Evolutionary conservation across 2,797 vertebrate species (phyloP).

Genomic region (Phrynocephalus forsythii): DNA sequence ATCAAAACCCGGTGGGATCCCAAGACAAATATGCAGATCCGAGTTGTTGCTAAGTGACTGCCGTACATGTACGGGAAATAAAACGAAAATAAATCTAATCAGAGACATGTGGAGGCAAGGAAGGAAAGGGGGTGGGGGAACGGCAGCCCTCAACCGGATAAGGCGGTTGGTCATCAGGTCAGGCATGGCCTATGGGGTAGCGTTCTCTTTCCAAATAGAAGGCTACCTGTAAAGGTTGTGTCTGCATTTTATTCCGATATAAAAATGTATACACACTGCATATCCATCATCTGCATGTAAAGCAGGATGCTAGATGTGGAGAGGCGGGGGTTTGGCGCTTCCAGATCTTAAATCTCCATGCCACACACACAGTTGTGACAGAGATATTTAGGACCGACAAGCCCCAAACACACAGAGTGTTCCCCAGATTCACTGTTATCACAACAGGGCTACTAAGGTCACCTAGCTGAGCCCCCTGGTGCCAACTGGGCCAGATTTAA

Average conservation of each 20-base stretch:
- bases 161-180: neutral
- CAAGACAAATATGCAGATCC: neutral
- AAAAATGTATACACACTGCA: too few relatives aligned
- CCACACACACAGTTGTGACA: too few relatives aligned
- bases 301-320: too few relatives aligned
- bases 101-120: slow-evolving; percentile 37
- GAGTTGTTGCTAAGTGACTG: slow-evolving; percentile 45
- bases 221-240: neutral
- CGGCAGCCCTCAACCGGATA: neutral
- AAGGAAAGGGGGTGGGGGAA: neutral
- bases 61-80: slow-evolving; percentile 8
- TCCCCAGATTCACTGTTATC: too few relatives aligned
- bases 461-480: too few relatives aligned
- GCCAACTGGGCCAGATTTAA: too few relatives aligned
- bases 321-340: too few relatives aligned
- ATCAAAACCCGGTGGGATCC: slow-evolving; percentile 21
- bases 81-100: slow-evolving; percentile 47
- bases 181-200: neutral
- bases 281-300: too few relatives aligned
- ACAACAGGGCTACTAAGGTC: too few relatives aligned
- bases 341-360: too few relatives aligned
- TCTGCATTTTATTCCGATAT: neutral
- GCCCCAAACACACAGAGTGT: too few relatives aligned
- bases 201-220: neutral
- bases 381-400: too few relatives aligned